Evolutionary conservation across 2,113 vertebrate species (phyloP), one percentile per base, ranked within the genome.

Genomic region (Oncorhynchus masou): DNA sequence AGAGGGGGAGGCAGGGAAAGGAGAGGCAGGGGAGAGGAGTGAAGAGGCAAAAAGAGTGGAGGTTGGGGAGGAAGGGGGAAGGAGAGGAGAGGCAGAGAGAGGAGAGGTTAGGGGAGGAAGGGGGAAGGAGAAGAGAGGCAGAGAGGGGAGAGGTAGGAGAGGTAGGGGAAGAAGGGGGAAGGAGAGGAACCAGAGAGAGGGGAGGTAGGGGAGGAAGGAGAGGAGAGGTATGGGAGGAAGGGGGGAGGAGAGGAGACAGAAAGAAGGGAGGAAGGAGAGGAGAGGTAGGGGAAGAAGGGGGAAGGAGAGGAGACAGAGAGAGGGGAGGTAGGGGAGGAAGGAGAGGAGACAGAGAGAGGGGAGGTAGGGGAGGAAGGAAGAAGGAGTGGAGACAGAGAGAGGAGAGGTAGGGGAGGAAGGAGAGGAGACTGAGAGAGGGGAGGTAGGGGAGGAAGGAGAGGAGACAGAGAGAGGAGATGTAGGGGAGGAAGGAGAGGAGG

Each of bases 31-130:
- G 82, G 31, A 34, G 31, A 34, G 1, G 85, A 31, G 1, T 57
- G 48, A 68, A 68, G 83, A 78, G 4, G 31, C 85, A 85, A 3
- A 20, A 13, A 7, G 4, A 6, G 19, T 75, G 82, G 81, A 87
- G 86, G 84, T 79, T 85, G 16, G 85, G 73, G 16, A 81, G 85
- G 34, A 34, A 34, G 34, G 5, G 34, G 85, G 84, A 81, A 85
- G 5, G 83, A 72, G 20, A 27, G 27, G 27, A 27, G 27, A 27
- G 27, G 27, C 39, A 45, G 8, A 45, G 39, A 45, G 39, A 45
- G 39, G 39, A 71, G 82, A 80, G 81, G 76, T 45, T 82, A 85
- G 19, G 85, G 70, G 16, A 81, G 84, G 84, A 62, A 31, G 70
- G 83, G 9, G 48, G 4, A 27, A 49, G 7, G 5, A 5, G 27